Evolutionary conservation across 2,888 invertebrate genomes (phyloP), one percentile per base, ranked within the genome.

Genomic region (Tinea pellionella): DNA sequence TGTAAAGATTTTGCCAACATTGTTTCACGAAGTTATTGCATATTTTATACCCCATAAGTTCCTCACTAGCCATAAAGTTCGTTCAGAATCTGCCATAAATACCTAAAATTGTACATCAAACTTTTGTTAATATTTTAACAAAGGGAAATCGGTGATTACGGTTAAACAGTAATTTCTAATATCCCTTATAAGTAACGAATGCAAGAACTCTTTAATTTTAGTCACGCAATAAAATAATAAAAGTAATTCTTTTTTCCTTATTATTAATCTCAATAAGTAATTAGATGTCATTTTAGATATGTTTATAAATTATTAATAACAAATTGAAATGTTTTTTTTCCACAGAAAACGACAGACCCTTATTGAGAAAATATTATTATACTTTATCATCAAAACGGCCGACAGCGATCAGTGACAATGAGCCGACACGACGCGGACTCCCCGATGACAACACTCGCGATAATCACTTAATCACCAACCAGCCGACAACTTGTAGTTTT

Each of bases 381-480:
- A n/a, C n/a, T 13, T 47, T 47, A 15, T 47, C 47, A 47, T 47
- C 15, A 15, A 47, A 47, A 47, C 47, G 47, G 47, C 47, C 47
- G 47, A 15, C n/a, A 1, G 47, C 47, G 15, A 47, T 47, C 16
- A 13, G 47, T 47, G 47, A 47, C 47, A 47, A 47, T 47, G 16
- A 47, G 47, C 16, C 15, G 13, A 47, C 47, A 24, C 24, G 24
- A 24, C 24, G 24, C 2, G 15, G 47, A 47, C 47, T 2, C 4
- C n/a, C 47, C 47, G 47, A 15, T 15, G 47, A 47, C 32, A 29
- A 12, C 55, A 57, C 19, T 12, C n/a, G 57, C 57, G 55, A 29
- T 61, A 59, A 61, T 61, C 59, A 61, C 59, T 61, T 59, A 61
- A 61, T 61, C 61, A 55, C 61, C 61, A 32, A 32, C 57, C 60